Conservation (phyloP, 2,113 vertebrate species). For the Embiotoca jacksoni region DNA sequence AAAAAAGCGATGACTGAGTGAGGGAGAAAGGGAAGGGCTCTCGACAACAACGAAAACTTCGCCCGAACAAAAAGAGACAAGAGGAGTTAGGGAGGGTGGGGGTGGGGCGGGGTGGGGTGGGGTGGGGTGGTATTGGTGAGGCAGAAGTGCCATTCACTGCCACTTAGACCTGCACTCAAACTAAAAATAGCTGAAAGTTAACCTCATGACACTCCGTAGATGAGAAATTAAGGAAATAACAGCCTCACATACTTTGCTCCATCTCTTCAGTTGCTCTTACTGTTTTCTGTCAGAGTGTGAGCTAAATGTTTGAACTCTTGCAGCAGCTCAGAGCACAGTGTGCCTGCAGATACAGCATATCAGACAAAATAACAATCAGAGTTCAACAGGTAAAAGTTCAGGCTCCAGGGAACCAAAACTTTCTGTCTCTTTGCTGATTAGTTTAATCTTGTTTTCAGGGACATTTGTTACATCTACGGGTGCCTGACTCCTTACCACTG, state of each 20-base stretch:
- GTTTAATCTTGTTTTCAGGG: constrained; percentile 51
- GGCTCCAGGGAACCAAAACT: constrained; percentile 19
- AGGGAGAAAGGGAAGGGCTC: constrained; percentile 72
- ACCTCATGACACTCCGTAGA: constrained; percentile 37
- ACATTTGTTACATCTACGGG: constrained; percentile 8
- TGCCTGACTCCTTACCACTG: no score
- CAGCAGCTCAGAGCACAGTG: not conserved
- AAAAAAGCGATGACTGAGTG: constrained; percentile 58
- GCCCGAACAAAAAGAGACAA: constrained; percentile 76
- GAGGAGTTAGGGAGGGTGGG: constrained; percentile 85
- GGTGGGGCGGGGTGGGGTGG: not conserved
- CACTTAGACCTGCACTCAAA: constrained; percentile 84
- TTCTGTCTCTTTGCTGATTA: constrained; percentile 18
- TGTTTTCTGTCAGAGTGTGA: no score
- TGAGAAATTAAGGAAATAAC: constrained; percentile 51
- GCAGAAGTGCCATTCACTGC: constrained; percentile 86
- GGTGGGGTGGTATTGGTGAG: not conserved
- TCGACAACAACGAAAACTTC: constrained; percentile 83
- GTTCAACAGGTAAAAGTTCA: constrained; percentile 67
- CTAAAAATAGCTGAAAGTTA: constrained; percentile 89
- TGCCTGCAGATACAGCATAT: constrained; percentile 16
- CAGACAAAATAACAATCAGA: constrained; percentile 54
- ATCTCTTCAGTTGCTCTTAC: no score
- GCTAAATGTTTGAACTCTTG: no score
- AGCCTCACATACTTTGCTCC: not conserved